Conservation (phyloP, 2,888 invertebrate genomes). For the Adelphocoris suturalis region DNA sequence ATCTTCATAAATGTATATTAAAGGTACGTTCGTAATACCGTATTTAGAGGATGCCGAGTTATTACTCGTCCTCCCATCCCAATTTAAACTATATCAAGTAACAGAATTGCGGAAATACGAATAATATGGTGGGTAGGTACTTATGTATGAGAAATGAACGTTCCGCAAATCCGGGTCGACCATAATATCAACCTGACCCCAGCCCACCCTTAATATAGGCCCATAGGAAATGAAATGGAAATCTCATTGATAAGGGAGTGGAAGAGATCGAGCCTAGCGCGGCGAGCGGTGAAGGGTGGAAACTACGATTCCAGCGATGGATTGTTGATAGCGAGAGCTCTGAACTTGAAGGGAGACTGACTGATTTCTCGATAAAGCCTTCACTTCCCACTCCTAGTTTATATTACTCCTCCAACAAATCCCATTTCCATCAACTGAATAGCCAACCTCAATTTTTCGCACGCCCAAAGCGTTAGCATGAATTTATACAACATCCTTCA, state of each 20-base stretch:
- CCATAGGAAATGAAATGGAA: conserved; percentile 51
- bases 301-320: neutral
- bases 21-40: no score
- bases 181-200: conserved; percentile 38
- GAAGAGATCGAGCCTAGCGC: conserved; percentile 9
- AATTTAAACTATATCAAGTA: no score
- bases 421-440: neutral
- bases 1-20: no score
- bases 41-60: no score
- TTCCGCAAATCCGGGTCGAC: conserved; percentile 33
- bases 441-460: neutral
- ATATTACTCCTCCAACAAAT: neutral
- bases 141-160: neutral
- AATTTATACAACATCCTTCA: neutral
- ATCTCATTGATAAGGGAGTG: conserved; percentile 50
- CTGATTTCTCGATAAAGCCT: conserved; percentile 21
- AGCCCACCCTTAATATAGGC: conserved; percentile 13
- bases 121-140: neutral
- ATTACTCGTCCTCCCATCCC: no score
- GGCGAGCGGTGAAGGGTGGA: neutral
- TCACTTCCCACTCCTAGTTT: neutral
- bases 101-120: no score
- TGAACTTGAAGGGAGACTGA: conserved; percentile 6
- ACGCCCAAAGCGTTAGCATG: neutral
- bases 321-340: neutral